Evolutionary conservation across 2,888 invertebrate species (phyloP).

Genomic region (Subacronicta megacephala): DNA sequence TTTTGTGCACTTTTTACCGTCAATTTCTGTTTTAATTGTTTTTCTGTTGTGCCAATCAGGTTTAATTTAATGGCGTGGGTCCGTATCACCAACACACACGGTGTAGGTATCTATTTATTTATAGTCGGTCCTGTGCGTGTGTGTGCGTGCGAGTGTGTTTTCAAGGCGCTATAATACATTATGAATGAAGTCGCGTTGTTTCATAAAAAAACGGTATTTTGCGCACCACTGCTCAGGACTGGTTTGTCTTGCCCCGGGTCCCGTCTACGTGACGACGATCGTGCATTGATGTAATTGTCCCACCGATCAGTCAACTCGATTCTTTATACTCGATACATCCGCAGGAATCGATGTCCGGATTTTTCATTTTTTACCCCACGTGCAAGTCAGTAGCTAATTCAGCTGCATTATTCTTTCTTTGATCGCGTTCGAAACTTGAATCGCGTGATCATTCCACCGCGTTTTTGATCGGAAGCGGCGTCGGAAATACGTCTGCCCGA

Average conservation of each 20-base stretch:
- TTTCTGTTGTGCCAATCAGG: slow-evolving; percentile 62
- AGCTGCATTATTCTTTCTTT: slow-evolving; percentile 59
- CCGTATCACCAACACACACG: slow-evolving; percentile 57
- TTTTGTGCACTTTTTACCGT: slow-evolving; percentile 77
- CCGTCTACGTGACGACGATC: slow-evolving; percentile 76
- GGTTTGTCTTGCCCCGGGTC: slow-evolving; percentile 78
- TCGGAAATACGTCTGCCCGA: slow-evolving; percentile 87
- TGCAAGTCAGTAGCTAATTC: slow-evolving; percentile 62
- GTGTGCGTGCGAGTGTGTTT: slow-evolving; percentile 72
- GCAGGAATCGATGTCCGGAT: slow-evolving; percentile 68
- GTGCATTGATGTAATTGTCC: slow-evolving; percentile 83
- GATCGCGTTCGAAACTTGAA: slow-evolving; percentile 66
- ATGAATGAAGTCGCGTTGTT: slow-evolving; percentile 87
- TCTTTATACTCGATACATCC: slow-evolving; percentile 72
- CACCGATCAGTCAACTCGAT: slow-evolving; percentile 72
- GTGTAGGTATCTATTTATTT: slow-evolving; percentile 76
- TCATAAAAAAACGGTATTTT: slow-evolving; percentile 82
- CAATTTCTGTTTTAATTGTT: slow-evolving; percentile 60
- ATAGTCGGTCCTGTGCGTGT: slow-evolving; percentile 61
- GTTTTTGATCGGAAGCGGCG: slow-evolving; percentile 80
- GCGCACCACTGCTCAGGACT: slow-evolving; percentile 74
- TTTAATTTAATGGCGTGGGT: slow-evolving; percentile 70
- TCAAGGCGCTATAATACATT: slow-evolving; percentile 83
- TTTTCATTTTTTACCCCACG: slow-evolving; percentile 61
- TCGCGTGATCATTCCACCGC: slow-evolving; percentile 82